phyloP scores from a whole-genome alignment of 2,797 vertebrate genomes.

The Ispidina lecontei region DNA sequence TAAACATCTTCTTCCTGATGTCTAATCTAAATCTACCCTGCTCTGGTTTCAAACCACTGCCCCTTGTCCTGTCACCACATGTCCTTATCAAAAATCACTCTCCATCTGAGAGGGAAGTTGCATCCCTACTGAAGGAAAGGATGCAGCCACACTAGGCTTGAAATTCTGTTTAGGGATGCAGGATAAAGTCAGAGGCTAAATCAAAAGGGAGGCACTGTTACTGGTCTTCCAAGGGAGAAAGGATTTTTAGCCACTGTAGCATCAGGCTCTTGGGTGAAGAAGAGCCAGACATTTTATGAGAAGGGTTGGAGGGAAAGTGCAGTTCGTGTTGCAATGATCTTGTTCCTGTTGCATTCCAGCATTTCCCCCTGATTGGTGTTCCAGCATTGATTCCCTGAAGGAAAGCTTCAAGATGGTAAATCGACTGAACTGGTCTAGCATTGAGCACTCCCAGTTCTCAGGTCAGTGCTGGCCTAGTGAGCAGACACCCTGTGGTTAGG shows the following conservation, averaged over 20 bases:
- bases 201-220: background rate
- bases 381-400: constrained; percentile 91
- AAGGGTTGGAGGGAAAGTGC: background rate
- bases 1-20: no score
- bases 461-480: constrained; percentile 79
- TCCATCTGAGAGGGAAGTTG: background rate
- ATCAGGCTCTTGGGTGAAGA: background rate
- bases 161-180: background rate
- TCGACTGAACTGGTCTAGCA: constrained; percentile 95
- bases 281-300: background rate
- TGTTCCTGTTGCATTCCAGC: constrained; percentile 68
- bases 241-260: background rate
- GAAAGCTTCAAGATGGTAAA: constrained; percentile 97
- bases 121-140: background rate
- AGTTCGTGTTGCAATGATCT: background rate
- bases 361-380: constrained; percentile 93
- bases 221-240: background rate
- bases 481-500: background rate
- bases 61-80: no score
- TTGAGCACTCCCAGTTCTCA: constrained; percentile 93
- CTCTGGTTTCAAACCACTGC: no score
- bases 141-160: background rate
- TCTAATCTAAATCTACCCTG: no score
- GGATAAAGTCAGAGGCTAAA: background rate
- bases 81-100: no score